Conservation (phyloP, 2,888 invertebrate genomes). For the Drosophila siamana region DNA sequence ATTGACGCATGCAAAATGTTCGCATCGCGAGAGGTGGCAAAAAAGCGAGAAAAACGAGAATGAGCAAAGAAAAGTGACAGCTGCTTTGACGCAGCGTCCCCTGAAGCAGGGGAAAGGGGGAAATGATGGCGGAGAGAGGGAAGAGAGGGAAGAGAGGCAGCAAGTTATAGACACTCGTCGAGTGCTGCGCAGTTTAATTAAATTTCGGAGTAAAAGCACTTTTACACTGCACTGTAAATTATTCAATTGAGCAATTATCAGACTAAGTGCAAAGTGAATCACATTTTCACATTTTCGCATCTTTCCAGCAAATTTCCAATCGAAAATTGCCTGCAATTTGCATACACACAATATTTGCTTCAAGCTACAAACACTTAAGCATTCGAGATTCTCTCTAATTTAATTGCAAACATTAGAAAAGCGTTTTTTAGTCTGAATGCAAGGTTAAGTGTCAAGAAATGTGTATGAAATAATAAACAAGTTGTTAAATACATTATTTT, state of each 20-base stretch:
- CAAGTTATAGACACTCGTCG: slow-evolving; percentile 64
- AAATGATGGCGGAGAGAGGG: not conserved
- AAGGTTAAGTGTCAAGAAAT: too few species aligned
- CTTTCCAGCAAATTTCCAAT: slow-evolving; percentile 7
- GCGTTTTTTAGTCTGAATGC: too few species aligned
- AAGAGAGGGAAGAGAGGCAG: not conserved
- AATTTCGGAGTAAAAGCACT: slow-evolving; percentile 70
- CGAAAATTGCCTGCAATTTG: slow-evolving; percentile 1
- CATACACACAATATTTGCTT: not conserved
- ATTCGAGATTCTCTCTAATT: too few species aligned
- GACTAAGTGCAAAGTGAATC: slow-evolving; percentile 6
- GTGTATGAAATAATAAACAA: too few species aligned
- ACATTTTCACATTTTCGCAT: not conserved
- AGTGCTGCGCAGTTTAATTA: slow-evolving; percentile 69
- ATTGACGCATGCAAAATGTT: slow-evolving; percentile 75
- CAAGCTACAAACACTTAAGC: too few species aligned
- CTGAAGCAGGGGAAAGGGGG: slow-evolving; percentile 11
- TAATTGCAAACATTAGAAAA: too few species aligned
- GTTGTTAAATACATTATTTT: too few species aligned
- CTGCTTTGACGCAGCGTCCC: slow-evolving; percentile 44
- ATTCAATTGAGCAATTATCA: slow-evolving; percentile 61
- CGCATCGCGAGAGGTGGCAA: slow-evolving; percentile 51
- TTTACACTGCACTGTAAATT: slow-evolving; percentile 50
- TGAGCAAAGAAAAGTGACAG: slow-evolving; percentile 53
- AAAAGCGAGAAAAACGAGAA: not conserved